phyloP scores from a whole-genome alignment of 2,888 invertebrate genomes.

The Melipona bicolor region DNA sequence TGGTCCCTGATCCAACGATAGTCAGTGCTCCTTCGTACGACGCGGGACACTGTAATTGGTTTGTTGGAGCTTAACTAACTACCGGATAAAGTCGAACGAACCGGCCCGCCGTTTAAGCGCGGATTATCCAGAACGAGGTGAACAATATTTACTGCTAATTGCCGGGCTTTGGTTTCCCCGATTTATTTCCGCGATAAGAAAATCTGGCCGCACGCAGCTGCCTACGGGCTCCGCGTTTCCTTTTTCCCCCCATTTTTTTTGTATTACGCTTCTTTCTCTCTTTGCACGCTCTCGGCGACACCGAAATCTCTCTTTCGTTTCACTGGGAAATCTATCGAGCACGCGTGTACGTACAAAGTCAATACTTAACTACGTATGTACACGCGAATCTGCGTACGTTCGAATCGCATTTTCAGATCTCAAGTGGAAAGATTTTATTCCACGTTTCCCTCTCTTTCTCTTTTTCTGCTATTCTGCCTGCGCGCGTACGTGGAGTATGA shows the following conservation, averaged over 20 bases:
- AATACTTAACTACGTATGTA: too few species aligned
- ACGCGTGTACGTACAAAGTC: too few species aligned
- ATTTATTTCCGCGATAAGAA: conserved; percentile 63
- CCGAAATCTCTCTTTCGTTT: too few species aligned
- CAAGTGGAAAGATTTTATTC: too few species aligned
- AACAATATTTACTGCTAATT: conserved; percentile 74
- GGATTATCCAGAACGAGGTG: conserved; percentile 68
- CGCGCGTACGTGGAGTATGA: too few species aligned
- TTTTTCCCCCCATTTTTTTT: conserved; percentile 1
- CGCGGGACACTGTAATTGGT: conserved; percentile 69
- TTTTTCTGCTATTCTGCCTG: too few species aligned
- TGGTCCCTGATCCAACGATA: conserved; percentile 62
- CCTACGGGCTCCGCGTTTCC: neutral
- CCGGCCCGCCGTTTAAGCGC: conserved; percentile 63
- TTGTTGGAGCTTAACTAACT: conserved; percentile 73
- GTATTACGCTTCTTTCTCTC: neutral
- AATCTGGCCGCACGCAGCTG: conserved; percentile 39
- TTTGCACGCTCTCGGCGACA: neutral
- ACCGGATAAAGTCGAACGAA: conserved; percentile 71
- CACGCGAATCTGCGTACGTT: too few species aligned
- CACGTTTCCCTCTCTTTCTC: too few species aligned
- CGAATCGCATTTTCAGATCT: too few species aligned
- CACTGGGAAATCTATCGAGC: too few species aligned
- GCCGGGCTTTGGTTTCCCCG: conserved; percentile 60
- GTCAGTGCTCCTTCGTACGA: conserved; percentile 62